Conservation (phyloP, 2,888 invertebrate species). For the Eilema caniola region DNA sequence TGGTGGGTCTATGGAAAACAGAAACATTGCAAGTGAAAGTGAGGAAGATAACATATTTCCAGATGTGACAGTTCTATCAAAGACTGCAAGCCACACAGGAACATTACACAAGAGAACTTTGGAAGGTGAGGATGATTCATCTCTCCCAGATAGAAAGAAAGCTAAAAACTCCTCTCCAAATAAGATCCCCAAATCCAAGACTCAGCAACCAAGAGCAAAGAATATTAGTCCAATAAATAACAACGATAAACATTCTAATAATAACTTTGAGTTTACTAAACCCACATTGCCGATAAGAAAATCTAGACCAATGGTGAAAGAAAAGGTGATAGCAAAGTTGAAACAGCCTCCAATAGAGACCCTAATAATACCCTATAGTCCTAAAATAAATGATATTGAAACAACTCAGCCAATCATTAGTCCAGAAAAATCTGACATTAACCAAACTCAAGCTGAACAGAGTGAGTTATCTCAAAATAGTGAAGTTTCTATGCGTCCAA, state of each 20-base stretch:
- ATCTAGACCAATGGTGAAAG: constrained; percentile 51
- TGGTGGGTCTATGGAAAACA: constrained; percentile 20
- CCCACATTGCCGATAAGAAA: constrained; percentile 66
- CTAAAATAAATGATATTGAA: constrained; percentile 13
- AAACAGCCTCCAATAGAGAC: constrained; percentile 46
- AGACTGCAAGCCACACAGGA: constrained; percentile 28
- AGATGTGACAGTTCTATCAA: constrained; percentile 45
- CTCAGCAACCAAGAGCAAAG: constrained; percentile 27
- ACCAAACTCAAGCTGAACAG: constrained; percentile 30
- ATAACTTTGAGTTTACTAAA: constrained; percentile 70
- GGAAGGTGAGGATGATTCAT: constrained; percentile 49
- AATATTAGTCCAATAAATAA: constrained; percentile 29
- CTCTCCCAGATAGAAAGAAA: constrained; percentile 56
- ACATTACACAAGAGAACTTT: constrained; percentile 51
- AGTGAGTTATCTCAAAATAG: constrained; percentile 44
- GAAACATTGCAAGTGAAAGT: constrained; percentile 46
- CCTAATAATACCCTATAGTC: too few species aligned
- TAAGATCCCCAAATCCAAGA: constrained; percentile 36
- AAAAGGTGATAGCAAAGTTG: constrained; percentile 61
- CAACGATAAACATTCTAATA: constrained; percentile 43
- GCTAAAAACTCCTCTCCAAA: constrained; percentile 52
- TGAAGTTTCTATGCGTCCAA: constrained; percentile 73
- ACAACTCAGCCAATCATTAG: constrained; percentile 20
- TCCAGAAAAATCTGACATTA: constrained; percentile 39
- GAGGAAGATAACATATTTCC: constrained; percentile 65